Evolutionary conservation across 2,797 vertebrate genomes (phyloP).

Genomic region (Chelmon rostratus): DNA sequence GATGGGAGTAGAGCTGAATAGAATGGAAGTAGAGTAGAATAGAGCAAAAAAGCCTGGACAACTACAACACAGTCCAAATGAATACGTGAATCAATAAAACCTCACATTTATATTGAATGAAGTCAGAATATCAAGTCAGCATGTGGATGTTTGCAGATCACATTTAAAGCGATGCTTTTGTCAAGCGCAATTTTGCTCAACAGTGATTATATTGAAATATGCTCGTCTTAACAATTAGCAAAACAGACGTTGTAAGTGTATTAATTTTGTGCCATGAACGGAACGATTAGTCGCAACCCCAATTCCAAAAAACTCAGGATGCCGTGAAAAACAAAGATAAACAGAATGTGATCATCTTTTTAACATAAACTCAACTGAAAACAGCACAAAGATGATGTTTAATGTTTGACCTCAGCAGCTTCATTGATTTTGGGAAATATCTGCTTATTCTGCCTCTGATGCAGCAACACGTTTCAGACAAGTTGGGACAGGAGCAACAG

Average conservation of each 20-base stretch:
- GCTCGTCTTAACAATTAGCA: constrained; percentile 5
- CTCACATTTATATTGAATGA: neutral
- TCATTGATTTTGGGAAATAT: too few relatives aligned
- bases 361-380: too few relatives aligned
- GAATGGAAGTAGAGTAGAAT: neutral
- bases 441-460: too few relatives aligned
- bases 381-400: too few relatives aligned
- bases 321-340: neutral
- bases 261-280: neutral
- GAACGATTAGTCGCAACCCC: neutral
- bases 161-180: neutral
- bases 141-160: neutral
- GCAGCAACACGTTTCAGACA: too few relatives aligned
- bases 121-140: neutral
- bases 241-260: too few relatives aligned
- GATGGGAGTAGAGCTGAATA: neutral
- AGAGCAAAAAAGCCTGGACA: neutral
- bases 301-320: too few relatives aligned
- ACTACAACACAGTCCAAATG: neutral
- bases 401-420: too few relatives aligned
- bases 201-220: neutral
- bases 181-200: neutral
- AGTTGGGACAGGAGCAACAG: too few relatives aligned
- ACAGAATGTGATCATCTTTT: too few relatives aligned
- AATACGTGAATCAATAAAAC: neutral